Base-by-base conservation (phyloP, 2,797 vertebrate species). In the Lycodopsis pacificus region DNA sequence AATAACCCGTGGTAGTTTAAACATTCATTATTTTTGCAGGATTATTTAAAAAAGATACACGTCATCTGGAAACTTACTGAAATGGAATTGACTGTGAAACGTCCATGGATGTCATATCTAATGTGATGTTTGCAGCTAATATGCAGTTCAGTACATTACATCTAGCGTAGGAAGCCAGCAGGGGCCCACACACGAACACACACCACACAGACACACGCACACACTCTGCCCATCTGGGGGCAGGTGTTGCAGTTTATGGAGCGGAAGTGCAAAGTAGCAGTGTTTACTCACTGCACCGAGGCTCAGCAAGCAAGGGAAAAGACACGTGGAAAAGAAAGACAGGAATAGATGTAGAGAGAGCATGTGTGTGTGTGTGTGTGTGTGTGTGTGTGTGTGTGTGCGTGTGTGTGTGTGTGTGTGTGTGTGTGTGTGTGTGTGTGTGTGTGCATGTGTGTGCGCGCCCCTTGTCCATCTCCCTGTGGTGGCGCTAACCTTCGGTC, bases 181-280 rank as follows among this genome's bases (percentile, higher is more conserved):
- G 84, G 78, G 80, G 69, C 79, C 77, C 77, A 65, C 77, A 44
- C 80, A 67, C 36, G 10, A 22, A 65, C 78, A 42, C 80, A 76
- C 57, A 65, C 69, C 75, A 62, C 64, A 69, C 46, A 69, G 53
- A 59, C n/a, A 67, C 72, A 73, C 46, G 38, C 17, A 79, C 73
- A 79, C 13, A 79, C 64, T 66, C 66, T 63, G 13, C 73, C 73
- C 56, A 80, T 89, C 84, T 89, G 79, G 88, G 82, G 88, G 85
- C 91, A 94, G 93, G 92, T 92, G 91, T 88, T 87, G 86, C 77
- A 89, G 82, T 93, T 91, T 93, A 91, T 94, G 88, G 91, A 94
- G 93, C 92, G 68, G 88, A 93, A 94, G 82, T 91, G 79, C 81
- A 92, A 88, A 90, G 83, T 83, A 84, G 75, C 74, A 38, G 25